These are phyloP conservation scores for Platygyra sinensis DNA, from an alignment of 64 coral and sea anemone species.

Conservation along the genomic window DNA sequence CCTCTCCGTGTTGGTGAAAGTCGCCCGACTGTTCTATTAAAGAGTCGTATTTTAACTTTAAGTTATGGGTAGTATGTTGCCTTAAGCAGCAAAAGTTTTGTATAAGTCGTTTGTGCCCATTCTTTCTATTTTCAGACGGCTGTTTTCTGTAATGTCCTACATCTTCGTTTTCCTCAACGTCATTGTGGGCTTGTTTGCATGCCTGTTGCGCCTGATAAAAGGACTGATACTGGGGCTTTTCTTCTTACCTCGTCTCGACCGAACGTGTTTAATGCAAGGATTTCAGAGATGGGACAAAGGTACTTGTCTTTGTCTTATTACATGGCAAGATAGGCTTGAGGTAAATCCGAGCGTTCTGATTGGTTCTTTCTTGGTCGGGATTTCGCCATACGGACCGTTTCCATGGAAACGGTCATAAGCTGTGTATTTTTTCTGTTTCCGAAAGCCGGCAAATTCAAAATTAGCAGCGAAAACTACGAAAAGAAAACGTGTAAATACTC, in stretches of 20 bases:
- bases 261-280: constrained; percentile 41
- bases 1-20: no score
- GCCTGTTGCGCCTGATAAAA: neutral
- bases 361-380: no score
- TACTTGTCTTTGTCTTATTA: no score
- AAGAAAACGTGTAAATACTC: no score
- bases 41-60: neutral
- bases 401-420: no score
- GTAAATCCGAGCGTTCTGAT: no score
- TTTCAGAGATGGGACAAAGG: constrained; percentile 41
- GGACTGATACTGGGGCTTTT: constrained; percentile 5
- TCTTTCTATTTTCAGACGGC: constrained; percentile 43
- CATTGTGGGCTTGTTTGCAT: constrained; percentile 41
- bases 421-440: no score
- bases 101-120: neutral
- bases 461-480: no score
- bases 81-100: neutral
- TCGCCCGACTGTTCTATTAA: no score
- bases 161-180: constrained; percentile 62
- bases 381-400: no score
- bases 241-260: constrained; percentile 46
- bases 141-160: constrained; percentile 50
- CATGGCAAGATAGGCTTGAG: no score
- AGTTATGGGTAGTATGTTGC: neutral
- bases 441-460: no score